Evolutionary conservation across 2,113 vertebrate genomes (phyloP).

Genomic region (Vombatus ursinus): DNA sequence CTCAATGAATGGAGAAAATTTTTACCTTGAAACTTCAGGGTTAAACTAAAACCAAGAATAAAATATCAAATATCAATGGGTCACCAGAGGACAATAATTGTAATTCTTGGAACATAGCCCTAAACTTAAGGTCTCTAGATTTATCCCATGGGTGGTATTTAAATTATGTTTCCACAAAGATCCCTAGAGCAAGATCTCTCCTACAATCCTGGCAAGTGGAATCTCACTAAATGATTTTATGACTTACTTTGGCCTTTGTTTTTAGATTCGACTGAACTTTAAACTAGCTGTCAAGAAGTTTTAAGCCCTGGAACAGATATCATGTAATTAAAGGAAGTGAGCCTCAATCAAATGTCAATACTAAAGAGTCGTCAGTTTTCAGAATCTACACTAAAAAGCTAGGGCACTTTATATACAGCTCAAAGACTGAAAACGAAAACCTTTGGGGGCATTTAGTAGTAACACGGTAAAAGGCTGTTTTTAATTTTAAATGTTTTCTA

Average conservation of each 20-base stretch:
- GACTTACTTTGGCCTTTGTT: not conserved
- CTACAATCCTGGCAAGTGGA: not conserved
- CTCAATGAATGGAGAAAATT: not conserved
- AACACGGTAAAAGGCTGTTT: conserved; percentile 20
- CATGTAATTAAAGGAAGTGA: conserved; percentile 30
- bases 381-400: not conserved
- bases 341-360: conserved; percentile 36
- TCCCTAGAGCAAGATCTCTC: not conserved
- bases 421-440: conserved; percentile 28
- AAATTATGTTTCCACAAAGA: not conserved
- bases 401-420: conserved; percentile 42
- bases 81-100: rapidly evolving
- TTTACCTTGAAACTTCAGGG: not conserved
- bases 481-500: not conserved
- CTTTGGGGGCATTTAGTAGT: conserved; percentile 33
- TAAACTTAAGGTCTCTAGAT: not conserved
- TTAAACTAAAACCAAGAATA: not conserved
- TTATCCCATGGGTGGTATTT: not conserved
- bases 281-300: conserved; percentile 2
- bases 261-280: conserved; percentile 37
- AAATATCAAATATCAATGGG: not conserved
- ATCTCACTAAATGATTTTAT: not conserved
- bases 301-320: conserved; percentile 33
- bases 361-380: conserved; percentile 55
- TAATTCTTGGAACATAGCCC: not conserved